Evolutionary conservation across 2,888 invertebrate species (phyloP).

Genomic region (Lasioglossum pauxillum): DNA sequence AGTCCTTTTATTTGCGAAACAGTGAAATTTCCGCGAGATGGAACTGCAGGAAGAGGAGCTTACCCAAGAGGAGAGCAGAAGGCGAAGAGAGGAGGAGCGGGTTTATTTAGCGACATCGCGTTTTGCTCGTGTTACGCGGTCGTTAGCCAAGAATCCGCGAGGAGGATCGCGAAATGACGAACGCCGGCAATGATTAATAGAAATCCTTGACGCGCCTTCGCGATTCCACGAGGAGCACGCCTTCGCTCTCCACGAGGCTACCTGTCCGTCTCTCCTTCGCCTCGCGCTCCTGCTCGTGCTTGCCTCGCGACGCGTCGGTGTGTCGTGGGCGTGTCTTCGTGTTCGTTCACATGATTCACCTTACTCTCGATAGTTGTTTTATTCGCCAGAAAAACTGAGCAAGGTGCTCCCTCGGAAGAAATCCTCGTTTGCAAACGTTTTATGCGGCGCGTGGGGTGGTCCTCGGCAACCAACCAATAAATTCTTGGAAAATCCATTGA

Average conservation of each 20-base stretch:
- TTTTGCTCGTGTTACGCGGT: conserved; percentile 15
- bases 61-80: background rate
- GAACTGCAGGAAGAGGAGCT: background rate
- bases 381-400: background rate
- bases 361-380: background rate
- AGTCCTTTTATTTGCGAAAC: background rate
- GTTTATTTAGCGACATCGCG: conserved; percentile 3
- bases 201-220: conserved; percentile 67
- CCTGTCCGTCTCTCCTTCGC: conserved; percentile 20
- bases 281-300: background rate
- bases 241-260: conserved; percentile 28
- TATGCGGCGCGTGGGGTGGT: background rate
- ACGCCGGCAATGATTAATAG: conserved; percentile 55
- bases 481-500: background rate
- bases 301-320: background rate
- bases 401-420: background rate
- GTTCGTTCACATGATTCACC: conserved; percentile 30
- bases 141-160: conserved; percentile 25
- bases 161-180: conserved; percentile 17
- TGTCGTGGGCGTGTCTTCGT: conserved; percentile 39
- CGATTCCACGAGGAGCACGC: conserved; percentile 30
- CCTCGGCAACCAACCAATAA: background rate
- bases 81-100: background rate
- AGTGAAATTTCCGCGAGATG: background rate
- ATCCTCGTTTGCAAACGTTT: background rate